These are phyloP conservation scores for Parambassis ranga DNA, from an alignment of 2,797 vertebrate species.

Conservation along the genomic window DNA sequence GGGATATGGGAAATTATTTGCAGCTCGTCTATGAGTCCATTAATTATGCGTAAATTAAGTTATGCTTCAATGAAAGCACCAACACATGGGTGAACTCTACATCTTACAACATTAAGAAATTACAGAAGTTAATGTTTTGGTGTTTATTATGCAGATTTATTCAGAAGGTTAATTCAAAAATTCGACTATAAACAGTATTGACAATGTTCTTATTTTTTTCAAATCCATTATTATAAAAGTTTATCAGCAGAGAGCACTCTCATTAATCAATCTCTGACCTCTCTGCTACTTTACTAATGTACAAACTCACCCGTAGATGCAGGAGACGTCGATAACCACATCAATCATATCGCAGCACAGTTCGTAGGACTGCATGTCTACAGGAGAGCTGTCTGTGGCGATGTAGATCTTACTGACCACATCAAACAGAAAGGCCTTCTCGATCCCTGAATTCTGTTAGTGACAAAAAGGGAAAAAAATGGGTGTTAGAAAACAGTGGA, in stretches of 20 bases:
- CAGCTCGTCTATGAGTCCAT: constrained; percentile 22
- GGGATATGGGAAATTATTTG: not conserved
- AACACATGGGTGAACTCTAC: constrained; percentile 9
- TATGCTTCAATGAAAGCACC: constrained; percentile 12
- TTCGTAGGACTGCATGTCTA: constrained; percentile 99
- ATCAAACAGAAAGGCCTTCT: constrained; percentile 99
- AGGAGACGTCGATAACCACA: constrained; percentile 98
- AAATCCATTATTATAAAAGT: not conserved
- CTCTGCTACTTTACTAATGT: not conserved
- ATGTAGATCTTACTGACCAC: constrained; percentile 99
- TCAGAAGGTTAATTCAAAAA: constrained; percentile 10
- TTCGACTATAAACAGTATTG: not conserved
- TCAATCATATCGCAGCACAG: constrained; percentile 99
- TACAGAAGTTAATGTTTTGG: not conserved
- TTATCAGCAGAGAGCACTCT: not conserved
- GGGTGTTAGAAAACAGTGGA: not conserved
- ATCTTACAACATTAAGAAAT: constrained; percentile 7
- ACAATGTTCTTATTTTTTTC: not conserved
- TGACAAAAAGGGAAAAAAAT: not conserved
- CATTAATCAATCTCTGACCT: not conserved
- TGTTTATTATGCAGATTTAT: constrained; percentile 20
- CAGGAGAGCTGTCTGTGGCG: constrained; percentile 98
- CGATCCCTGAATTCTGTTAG: constrained; percentile 96
- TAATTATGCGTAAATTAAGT: constrained; percentile 36
- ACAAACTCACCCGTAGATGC: constrained; percentile 96